phyloP scores from a whole-genome alignment of 2,797 vertebrate species.

The Dicrostonyx torquatus region DNA sequence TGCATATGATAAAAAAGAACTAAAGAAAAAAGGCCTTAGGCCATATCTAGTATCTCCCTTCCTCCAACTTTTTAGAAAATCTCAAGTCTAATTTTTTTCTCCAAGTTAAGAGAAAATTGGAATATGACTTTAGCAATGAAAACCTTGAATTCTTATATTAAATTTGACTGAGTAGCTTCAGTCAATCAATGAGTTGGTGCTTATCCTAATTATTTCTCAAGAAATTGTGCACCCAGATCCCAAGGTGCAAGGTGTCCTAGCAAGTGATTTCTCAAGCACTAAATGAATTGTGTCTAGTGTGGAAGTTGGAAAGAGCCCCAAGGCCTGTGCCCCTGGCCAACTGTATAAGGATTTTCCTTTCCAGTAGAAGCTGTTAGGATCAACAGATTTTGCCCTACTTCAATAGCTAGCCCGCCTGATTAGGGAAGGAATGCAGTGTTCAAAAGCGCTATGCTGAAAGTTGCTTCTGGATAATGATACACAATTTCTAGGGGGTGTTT shows the following conservation, averaged over 20 bases:
- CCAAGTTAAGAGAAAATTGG: not conserved
- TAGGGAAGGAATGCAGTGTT: not conserved
- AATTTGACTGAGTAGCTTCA: not conserved
- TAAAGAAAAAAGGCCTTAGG: not conserved
- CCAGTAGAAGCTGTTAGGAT: not conserved
- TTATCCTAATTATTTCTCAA: not conserved
- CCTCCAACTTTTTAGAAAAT: slow-evolving; percentile 44
- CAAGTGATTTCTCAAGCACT: not conserved
- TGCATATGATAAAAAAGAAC: not conserved
- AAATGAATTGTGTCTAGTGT: not conserved
- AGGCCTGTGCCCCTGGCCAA: not conserved
- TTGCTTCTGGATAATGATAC: not conserved
- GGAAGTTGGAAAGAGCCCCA: not conserved
- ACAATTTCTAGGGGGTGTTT: not conserved
- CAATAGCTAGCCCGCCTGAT: not conserved
- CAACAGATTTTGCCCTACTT: not conserved
- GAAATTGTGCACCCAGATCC: not conserved
- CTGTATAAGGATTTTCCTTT: not conserved
- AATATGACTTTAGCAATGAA: slow-evolving; percentile 33
- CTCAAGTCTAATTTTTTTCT: not conserved
- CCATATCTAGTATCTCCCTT: not conserved
- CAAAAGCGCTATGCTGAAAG: not conserved
- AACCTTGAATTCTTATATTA: not conserved
- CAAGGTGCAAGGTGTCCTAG: not conserved
- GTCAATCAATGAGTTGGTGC: not conserved